These are phyloP conservation scores for Heteromurus nitidus DNA, from an alignment of 2,888 invertebrate species.

Conservation along the genomic window DNA sequence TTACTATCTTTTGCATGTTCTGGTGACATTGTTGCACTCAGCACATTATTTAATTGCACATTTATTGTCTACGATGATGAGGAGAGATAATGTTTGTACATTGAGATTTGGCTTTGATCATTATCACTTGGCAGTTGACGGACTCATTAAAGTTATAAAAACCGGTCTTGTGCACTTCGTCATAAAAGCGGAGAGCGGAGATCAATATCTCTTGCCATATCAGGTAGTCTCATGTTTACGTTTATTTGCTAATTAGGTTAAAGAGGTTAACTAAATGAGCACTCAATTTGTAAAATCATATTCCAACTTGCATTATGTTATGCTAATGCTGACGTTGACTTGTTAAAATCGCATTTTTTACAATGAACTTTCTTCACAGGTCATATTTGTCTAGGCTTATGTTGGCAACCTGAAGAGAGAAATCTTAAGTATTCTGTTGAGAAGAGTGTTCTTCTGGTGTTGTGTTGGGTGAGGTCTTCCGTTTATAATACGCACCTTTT, in stretches of 20 bases:
- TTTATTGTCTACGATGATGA: too few relatives aligned
- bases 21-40: background rate
- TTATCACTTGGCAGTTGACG: background rate
- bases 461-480: too few relatives aligned
- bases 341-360: background rate
- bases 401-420: too few relatives aligned
- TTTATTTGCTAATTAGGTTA: slow-evolving; percentile 12
- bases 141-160: slow-evolving; percentile 8
- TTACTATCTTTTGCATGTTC: background rate
- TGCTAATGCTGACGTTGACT: background rate
- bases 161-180: too few relatives aligned
- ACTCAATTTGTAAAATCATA: background rate
- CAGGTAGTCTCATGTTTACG: background rate
- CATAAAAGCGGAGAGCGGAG: background rate
- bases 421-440: too few relatives aligned
- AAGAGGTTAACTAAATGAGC: background rate
- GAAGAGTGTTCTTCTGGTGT: too few relatives aligned
- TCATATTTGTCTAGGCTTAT: too few relatives aligned
- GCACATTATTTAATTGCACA: background rate
- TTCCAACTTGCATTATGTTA: background rate
- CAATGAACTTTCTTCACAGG: background rate
- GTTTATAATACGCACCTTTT: too few relatives aligned
- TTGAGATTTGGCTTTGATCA: slow-evolving; percentile 4
- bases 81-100: too few relatives aligned
- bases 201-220: background rate